Evolutionary conservation across 2,797 vertebrate genomes (phyloP), one percentile per base, ranked within the genome.

Genomic region (Pseudochaenichthys georgianus): DNA sequence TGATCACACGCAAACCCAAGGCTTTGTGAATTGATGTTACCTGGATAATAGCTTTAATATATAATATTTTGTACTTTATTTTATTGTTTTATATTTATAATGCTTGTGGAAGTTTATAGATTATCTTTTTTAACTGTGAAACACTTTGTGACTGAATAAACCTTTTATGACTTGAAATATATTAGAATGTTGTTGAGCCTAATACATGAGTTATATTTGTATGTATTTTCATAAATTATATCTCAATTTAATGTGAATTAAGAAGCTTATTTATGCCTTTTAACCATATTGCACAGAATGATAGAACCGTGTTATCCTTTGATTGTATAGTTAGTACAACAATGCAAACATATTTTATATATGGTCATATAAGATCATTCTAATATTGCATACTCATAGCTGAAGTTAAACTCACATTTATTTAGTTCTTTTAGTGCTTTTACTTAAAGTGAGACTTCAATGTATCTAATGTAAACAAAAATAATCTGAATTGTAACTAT

Each of bases 1-100:
- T 94, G 48, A 95, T 95, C 57, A 89, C 43, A 53, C 82, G 86
- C 42, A 92, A 89, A 79, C 43, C 76, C n/a, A 87, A 85, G 46
- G 19, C 67, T 17, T 81, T 73, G 4, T 88, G 70, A 92, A 67
- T 0, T 10, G 28, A 75, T 21, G 2, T 51, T 1, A 68, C 10
- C 57, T 47, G 55, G 34, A 87, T 60, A 34, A 34, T 62, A 70
- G 15, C 21, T 83, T 75, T 66, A 38, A 28, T 57, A 48, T 50
- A 17, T 64, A 23, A 47, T 2, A 72, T 48, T 17, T 55, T 83
- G 50, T 72, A 47, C 16, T 60, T 50, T 78, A 66, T 51, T 81
- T 54, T 73, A 65, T 76, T 77, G n/a, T n/a, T 80, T 54, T 70
- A 69, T 50, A 67, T 71, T 58, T 68, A 41, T 61, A 43, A 53